Evolutionary conservation across 1,140 invertebrate genomes (phyloP), one percentile per base, ranked within the genome.

Genomic region (Eriocheir sinensis): DNA sequence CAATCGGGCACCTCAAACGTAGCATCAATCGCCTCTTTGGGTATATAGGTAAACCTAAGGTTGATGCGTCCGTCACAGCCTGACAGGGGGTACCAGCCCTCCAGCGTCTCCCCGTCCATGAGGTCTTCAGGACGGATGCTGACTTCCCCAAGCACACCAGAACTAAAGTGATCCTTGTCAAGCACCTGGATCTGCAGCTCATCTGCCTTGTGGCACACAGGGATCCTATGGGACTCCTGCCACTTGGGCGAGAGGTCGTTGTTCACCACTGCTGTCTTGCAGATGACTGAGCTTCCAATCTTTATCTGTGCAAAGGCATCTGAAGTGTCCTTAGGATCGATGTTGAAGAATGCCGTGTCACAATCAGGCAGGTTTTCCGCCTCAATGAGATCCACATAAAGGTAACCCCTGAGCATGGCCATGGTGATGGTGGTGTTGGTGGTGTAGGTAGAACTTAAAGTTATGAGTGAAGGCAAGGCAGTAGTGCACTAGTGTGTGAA

Each of bases 311-410:
- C 96, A 95, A 95, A 96, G 27, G 96, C 44, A 95, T 96, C 96
- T n/a, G 96, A 96, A 8, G 88, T 94, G 85, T 96, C 96, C 85
- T 96, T 95, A 3, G 94, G 92, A 81, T 96, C 95, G 86, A 96
- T 95, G 79, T 96, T 96, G 89, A 96, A 96, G 81, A 96, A 96
- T 17, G 95, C 94, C n/a, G 95, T 96, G 79, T 96, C 96, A 80
- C 94, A 95, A 40, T 96, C 96, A 21, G 96, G 96, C 32, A 96
- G 41, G 48, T 95, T 95, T 38, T 94, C 91, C 27, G 96, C 96
- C 53, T 95, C 95, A 88, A 95, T 96, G 3, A 96, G 53, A 38
- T 96, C 86, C 8, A 96, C 91, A 89, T 95, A 96, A 21, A 96
- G 94, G 60, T 91, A 95, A 27, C 96, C 96, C 60, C 95, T 93